These are phyloP conservation scores for Patagioenas fasciata DNA, from an alignment of 2,113 vertebrate species.

Conservation along the genomic window DNA sequence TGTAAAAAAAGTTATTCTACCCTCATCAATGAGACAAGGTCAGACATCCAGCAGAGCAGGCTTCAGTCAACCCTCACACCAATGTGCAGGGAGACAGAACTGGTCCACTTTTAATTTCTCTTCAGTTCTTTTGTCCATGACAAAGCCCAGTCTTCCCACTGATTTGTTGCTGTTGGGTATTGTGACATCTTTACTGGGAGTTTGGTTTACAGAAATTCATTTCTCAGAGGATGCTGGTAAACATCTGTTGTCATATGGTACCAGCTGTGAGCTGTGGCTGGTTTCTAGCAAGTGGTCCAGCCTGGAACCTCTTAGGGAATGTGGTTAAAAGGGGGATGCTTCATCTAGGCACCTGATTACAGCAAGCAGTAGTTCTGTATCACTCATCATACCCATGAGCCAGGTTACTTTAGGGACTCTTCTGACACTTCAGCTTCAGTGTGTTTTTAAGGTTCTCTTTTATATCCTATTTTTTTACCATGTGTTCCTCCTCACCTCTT, in stretches of 20 bases:
- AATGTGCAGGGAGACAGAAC: not conserved
- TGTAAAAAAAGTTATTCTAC: not conserved
- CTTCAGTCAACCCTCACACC: not conserved
- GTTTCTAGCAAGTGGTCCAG: not conserved
- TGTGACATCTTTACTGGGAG: not conserved
- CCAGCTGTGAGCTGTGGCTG: not conserved
- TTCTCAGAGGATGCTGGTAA: not conserved
- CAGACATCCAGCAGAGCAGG: not conserved
- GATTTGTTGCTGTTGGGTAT: not conserved
- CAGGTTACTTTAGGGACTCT: conserved; percentile 2
- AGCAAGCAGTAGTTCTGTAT: not conserved
- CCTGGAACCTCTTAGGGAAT: not conserved
- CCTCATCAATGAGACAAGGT: not conserved
- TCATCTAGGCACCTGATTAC: not conserved
- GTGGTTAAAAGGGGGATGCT: not conserved
- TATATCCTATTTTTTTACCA: not conserved
- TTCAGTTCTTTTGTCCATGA: not conserved
- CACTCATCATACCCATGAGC: not conserved
- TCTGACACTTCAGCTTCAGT: not conserved
- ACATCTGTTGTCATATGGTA: not conserved
- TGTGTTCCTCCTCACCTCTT: not conserved
- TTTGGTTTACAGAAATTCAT: not conserved
- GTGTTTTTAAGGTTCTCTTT: not conserved
- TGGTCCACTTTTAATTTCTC: not conserved
- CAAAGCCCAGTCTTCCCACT: not conserved